A percentile compares a stretch with the other conserved stretches of the same genome.
These are phyloP conservation scores for Paramuricea clavata DNA, from an alignment of 92 coral and sea anemone genomes.

Conservation along the genomic window DNA sequence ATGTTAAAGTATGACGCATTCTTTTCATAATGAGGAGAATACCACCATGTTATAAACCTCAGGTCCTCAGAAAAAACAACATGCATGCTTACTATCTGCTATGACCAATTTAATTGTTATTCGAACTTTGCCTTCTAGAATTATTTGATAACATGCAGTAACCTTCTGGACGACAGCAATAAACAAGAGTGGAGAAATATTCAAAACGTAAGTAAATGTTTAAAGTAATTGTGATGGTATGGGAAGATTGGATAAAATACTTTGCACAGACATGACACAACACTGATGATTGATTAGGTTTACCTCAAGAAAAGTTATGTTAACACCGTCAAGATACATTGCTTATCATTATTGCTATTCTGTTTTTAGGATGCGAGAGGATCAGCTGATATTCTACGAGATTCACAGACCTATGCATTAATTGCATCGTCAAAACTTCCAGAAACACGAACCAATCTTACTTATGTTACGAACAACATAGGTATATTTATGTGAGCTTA, in stretches of 20 bases:
- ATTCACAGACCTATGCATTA: constrained; percentile 90
- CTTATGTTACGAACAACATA: constrained; percentile 86
- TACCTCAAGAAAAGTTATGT: neutral
- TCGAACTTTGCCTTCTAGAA: constrained; percentile 59
- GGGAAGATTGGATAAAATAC: too few relatives aligned
- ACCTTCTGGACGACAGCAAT: constrained; percentile 90
- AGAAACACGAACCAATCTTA: constrained; percentile 75
- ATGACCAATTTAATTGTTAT: too few relatives aligned
- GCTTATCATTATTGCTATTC: neutral
- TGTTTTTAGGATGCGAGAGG: constrained; percentile 79
- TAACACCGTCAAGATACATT: too few relatives aligned
- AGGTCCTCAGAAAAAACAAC: too few relatives aligned
- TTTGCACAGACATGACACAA: too few relatives aligned
- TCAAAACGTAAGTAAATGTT: constrained; percentile 74
- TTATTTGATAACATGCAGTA: constrained; percentile 87
- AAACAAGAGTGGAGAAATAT: constrained; percentile 94
- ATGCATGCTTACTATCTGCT: too few relatives aligned
- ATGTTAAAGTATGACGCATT: constrained; percentile 74
- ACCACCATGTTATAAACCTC: too few relatives aligned
- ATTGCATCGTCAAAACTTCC: constrained; percentile 90
- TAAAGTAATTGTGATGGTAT: too few relatives aligned
- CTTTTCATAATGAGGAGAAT: neutral
- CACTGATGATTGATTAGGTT: too few relatives aligned
- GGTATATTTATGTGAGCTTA: constrained; percentile 56
- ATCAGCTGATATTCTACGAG: constrained; percentile 89